Base-by-base conservation (phyloP, 1,140 invertebrate species). In the Euwallacea fornicatus region DNA sequence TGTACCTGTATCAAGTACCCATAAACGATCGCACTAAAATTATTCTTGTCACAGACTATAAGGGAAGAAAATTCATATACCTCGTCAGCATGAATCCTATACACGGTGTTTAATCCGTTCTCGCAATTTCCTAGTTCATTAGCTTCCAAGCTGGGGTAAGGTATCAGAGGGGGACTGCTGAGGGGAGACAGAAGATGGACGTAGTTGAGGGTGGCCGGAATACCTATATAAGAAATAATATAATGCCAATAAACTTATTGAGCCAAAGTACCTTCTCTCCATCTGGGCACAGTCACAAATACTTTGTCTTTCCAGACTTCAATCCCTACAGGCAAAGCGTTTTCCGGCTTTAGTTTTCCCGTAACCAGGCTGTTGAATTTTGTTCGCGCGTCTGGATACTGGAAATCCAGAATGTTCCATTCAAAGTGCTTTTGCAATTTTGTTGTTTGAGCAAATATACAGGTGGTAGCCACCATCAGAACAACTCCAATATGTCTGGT, bases 1-100 rank as follows among this genome's bases (percentile, higher is more conserved):
- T 15, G 91, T 93, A 66, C 92, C 92, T 6, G 90, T 90, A 77
- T 93, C 91, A 42, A 93, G 80, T 0, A 93, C 91, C 92, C 91
- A 94, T 0, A 94, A 84, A 68, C 92, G 84, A 68, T 92, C 88
- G 77, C 91, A 93, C 68, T 72, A 53, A 59, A 70, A 65, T 21
- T 13, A 41, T 42, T 0, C 10, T 16, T n/a, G 21, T 50, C 13
- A 50, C 9, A 50, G 13, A 50, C 13, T 50, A 13, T 6, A 50
- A 50, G 13, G 7, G 46, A 10, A 50, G 13, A 50, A 50, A 50
- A n/a, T 66, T 58, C 8, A 9, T 66, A 56, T 58, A 71, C 69
- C 13, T 85, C 82, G 71, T 94, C 91, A 0, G 87, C 91, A 75
- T 89, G 88, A 47, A 90, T 87, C 73, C 89, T 84, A 80, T 93